These are phyloP conservation scores for Drosophila macrospina DNA, from an alignment of 2,888 invertebrate genomes.

Conservation along the genomic window DNA sequence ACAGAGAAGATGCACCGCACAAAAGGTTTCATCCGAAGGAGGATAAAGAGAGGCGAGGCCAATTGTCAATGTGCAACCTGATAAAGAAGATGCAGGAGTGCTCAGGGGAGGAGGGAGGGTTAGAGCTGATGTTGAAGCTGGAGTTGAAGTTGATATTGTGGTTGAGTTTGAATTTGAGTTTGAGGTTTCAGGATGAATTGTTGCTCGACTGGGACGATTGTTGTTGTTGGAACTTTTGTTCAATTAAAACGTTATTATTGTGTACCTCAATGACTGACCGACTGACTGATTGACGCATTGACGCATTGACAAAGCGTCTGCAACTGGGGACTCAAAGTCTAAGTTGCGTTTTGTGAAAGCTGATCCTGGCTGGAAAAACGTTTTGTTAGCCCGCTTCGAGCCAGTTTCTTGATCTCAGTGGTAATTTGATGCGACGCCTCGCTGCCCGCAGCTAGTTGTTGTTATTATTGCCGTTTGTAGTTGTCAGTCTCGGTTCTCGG, in stretches of 20 bases:
- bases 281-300: conserved; percentile 41
- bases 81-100: not conserved
- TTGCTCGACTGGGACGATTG: conserved; percentile 61
- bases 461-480: conserved; percentile 11
- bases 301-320: conserved; percentile 38
- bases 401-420: conserved; percentile 53
- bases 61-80: conserved; percentile 43
- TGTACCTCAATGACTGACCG: conserved; percentile 56
- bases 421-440: conserved; percentile 69
- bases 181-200: conserved; percentile 51
- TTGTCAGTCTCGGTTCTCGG: too few species aligned
- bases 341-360: conserved; percentile 77
- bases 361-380: conserved; percentile 73
- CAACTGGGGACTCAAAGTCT: conserved; percentile 78
- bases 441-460: conserved; percentile 9
- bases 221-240: conserved; percentile 64
- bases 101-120: not conserved
- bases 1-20: conserved; percentile 13
- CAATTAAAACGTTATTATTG: conserved; percentile 82
- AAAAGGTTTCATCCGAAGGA: conserved; percentile 43
- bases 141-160: conserved; percentile 18
- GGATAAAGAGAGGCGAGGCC: conserved; percentile 31
- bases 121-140: conserved; percentile 9
- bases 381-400: conserved; percentile 64
- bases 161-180: conserved; percentile 6